Conservation (phyloP, 2,113 vertebrate genomes). For the Mixornis gularis region DNA sequence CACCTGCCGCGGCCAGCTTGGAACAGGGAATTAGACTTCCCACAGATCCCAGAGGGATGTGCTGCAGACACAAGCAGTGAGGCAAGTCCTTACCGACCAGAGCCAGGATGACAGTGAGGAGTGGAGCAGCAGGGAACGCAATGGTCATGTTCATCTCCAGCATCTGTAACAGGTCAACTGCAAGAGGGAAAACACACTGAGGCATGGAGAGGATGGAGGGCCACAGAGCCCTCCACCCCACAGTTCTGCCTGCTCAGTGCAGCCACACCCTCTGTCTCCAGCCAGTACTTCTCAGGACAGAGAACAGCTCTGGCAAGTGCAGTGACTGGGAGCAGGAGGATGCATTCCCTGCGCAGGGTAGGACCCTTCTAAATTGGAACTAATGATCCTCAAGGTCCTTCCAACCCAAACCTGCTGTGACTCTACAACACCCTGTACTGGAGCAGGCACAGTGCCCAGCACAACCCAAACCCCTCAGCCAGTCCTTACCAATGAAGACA, state of each 20-base stretch:
- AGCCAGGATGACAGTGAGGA: conserved; percentile 96
- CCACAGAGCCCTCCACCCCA: background rate
- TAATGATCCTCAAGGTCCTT: background rate
- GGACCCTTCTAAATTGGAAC: background rate
- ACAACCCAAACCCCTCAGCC: background rate
- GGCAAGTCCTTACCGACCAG: conserved; percentile 84
- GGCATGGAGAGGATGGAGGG: accelerated
- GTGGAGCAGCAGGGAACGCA: conserved; percentile 93
- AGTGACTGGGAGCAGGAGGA: background rate
- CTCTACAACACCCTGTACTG: accelerated
- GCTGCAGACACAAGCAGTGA: background rate
- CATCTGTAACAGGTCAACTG: conserved; percentile 98
- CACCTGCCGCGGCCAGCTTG: accelerated
- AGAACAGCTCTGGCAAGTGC: background rate
- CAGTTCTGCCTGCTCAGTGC: accelerated
- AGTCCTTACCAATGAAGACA: conserved; percentile 91
- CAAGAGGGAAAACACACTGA: background rate
- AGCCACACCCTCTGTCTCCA: background rate
- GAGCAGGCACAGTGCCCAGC: background rate
- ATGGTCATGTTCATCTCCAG: conserved; percentile 99
- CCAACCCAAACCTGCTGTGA: background rate
- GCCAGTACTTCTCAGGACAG: accelerated
- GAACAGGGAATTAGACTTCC: background rate
- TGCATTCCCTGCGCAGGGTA: background rate
- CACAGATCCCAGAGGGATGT: background rate